Base-by-base conservation (phyloP, 2,888 invertebrate genomes). In the Caenorhabditis zanzibari region DNA sequence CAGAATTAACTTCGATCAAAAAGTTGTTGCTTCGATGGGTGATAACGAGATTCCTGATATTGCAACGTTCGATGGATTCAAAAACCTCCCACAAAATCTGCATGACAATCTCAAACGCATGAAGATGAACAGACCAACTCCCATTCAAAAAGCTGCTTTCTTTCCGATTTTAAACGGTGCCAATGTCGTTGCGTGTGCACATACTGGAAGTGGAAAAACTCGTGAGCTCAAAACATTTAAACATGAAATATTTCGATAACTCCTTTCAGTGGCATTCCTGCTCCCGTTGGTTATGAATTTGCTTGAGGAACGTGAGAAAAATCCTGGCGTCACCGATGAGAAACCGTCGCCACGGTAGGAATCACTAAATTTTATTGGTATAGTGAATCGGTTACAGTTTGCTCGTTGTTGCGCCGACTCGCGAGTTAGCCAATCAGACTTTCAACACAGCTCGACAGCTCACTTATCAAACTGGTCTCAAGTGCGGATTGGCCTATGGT, bases 121-220 rank as follows among this genome's bases (percentile, higher is more conserved):
- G 77, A 77, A 79, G n/a, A 63, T 76, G 47, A 68, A 68, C 44
- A 73, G 59, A 52, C 82, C 82, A 24, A 79, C 73, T n/a, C 68
- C 82, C 4, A 77, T 79, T 24, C 82, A 82, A 38, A 61, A 52
- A 28, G 77, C 73, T 10, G 28, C 79, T 0, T 82, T 79, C 26
- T 74, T 58, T 26, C 82, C 61, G 5, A 69, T 82, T 49, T n/a
- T 79, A 14, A 47, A 59, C 35, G 82, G 82, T 41, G 16, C 24
- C 1, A 73, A 82, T 68, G 52, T 82, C 14, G 77, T 82, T 19
- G 82, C 77, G 19, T 82, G 82, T 41, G 82, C 82, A n/a, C 82
- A 82, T 19, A 82, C 82, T 28, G 82, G 82, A 35, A 59, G 82
- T 24, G 82, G 82, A 74, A 82, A 82, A 47, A 82, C 82, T 19